Evolutionary conservation across 2,113 vertebrate genomes (phyloP).

Genomic region (Ctenodactylus gundi): DNA sequence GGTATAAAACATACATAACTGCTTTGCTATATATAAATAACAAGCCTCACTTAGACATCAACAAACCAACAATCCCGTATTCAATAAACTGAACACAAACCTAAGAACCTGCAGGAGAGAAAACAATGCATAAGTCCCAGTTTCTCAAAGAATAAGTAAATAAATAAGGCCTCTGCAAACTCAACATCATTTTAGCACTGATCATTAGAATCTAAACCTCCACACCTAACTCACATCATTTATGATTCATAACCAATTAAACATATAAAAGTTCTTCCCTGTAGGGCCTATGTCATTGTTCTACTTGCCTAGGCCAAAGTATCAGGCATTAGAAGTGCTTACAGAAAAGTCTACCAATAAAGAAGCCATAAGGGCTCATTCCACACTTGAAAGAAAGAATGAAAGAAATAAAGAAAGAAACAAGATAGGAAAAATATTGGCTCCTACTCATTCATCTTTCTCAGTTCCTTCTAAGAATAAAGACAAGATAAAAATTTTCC

Average conservation of each 20-base stretch:
- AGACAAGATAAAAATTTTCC: too few relatives aligned
- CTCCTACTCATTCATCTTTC: not conserved
- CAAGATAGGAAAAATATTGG: not conserved
- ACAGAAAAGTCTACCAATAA: not conserved
- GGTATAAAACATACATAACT: not conserved
- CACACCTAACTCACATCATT: constrained; percentile 4
- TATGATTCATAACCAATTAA: constrained; percentile 7
- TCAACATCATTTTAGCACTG: not conserved
- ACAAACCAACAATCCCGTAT: not conserved
- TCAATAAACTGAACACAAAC: constrained; percentile 13
- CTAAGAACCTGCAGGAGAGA: not conserved
- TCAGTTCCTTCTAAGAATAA: not conserved
- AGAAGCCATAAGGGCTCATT: not conserved
- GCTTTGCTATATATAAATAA: not conserved
- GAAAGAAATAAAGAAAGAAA: not conserved
- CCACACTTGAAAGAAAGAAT: too few relatives aligned
- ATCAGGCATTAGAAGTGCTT: not conserved
- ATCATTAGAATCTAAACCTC: constrained; percentile 39
- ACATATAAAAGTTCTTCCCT: not conserved
- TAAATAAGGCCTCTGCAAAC: not conserved
- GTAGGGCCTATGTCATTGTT: not conserved
- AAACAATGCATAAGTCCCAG: not conserved
- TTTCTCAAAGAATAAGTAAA: not conserved
- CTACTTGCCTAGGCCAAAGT: not conserved
- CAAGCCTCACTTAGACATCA: constrained; percentile 10